Evolutionary conservation across 2,797 vertebrate species (phyloP).

Genomic region (Pseudopleuronectes americanus): DNA sequence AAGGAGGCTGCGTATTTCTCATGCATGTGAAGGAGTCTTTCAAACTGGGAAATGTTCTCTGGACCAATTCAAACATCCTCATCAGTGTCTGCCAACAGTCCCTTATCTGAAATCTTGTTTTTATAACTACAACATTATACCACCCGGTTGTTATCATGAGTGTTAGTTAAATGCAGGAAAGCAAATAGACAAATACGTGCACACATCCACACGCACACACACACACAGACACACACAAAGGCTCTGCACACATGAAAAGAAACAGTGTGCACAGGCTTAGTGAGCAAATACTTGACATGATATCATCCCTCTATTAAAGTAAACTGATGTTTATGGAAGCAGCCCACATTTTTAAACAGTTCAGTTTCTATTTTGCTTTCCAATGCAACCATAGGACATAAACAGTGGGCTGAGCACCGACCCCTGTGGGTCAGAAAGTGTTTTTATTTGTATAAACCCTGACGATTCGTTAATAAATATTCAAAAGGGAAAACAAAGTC

Average conservation of each 20-base stretch:
- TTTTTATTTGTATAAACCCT: too few relatives aligned
- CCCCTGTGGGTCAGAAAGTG: not conserved
- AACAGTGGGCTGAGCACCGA: not conserved
- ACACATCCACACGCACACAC: too few relatives aligned
- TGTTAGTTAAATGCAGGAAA: not conserved
- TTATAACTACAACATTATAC: constrained; percentile 12
- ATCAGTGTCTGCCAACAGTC: not conserved
- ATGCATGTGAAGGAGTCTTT: not conserved
- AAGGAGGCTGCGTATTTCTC: not conserved
- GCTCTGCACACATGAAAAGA: not conserved
- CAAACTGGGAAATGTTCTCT: not conserved
- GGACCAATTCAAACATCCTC: too few relatives aligned
- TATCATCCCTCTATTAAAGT: not conserved
- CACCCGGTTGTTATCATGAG: constrained; percentile 1
- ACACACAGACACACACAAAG: not conserved
- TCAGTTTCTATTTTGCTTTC: too few relatives aligned
- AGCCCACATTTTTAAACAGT: not conserved
- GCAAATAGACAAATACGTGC: constrained; percentile 3
- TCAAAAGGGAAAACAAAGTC: not conserved
- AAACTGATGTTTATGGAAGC: not conserved
- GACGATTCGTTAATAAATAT: not conserved
- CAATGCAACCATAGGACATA: not conserved
- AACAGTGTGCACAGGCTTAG: not conserved
- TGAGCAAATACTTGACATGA: not conserved
- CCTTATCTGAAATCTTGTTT: constrained; percentile 27